Evolutionary conservation across 2,797 vertebrate genomes (phyloP), one percentile per base, ranked within the genome.

Genomic region (Aeoliscus strigatus): DNA sequence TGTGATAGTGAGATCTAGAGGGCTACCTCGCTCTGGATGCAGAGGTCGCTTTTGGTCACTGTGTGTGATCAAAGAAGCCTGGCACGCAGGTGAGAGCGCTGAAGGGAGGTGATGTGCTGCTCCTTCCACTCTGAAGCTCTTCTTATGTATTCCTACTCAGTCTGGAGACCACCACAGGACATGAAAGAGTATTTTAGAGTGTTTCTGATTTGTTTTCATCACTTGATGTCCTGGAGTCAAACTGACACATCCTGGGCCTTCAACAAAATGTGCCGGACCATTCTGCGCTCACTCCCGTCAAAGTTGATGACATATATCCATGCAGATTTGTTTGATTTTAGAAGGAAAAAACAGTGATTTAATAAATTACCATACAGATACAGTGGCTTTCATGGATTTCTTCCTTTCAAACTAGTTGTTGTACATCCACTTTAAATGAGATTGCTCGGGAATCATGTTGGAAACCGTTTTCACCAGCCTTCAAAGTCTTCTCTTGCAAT

Each of bases 1-100:
- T 35, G 32, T 41, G 30, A 29, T 21, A 23, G 32, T 24, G 32
- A 47, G 18, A 21, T 48, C 28, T 28, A 30, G 14, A 45, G 39
- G 34, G 16, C 39, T 48, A 8, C 24, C 34, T 40, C 4, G 11
- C 38, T 66, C 51, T 44, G 48, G 23, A 51, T 66, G 17, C 31
- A 4, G 48, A 70, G 35, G 51, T 44, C 51, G 34, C 29, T 33
- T 13, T 42, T 17, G 50, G 27, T n/a, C 46, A 62, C 33, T 48
- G 42, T 35, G 17, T 38, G 12, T 24, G 54, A 75, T 77, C 62
- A 80, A 63, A 79, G 55, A 40, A 11, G 17, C 36, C 61, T 42
- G 32, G 40, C 39, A 30, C 50, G 16, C 54, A 63, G 59, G 37
- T 68, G 36, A 62, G 36, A 11, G 11, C 34, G 44, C 55, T 28